These are phyloP conservation scores for Caranx melampygus DNA, from an alignment of 2,113 vertebrate genomes.

Conservation along the genomic window DNA sequence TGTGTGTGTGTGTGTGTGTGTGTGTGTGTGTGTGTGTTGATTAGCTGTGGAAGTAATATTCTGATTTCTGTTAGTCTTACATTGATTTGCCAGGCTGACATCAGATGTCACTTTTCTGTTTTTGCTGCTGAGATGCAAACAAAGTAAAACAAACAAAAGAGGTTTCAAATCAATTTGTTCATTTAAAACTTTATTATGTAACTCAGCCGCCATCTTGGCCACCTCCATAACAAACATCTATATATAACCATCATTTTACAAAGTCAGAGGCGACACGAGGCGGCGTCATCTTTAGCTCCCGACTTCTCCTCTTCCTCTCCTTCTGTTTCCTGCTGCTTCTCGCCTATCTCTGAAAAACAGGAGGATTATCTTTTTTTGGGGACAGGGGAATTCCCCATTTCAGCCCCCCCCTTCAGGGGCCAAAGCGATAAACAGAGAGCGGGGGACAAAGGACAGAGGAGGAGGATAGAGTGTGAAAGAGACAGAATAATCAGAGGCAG, in stretches of 20 bases:
- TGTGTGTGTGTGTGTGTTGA: slow-evolving; percentile 20
- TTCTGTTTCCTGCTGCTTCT: slow-evolving; percentile 16
- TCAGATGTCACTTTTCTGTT: background rate
- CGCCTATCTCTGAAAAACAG: slow-evolving; percentile 46
- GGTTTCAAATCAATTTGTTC: too few species aligned
- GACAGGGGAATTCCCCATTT: slow-evolving; percentile 58
- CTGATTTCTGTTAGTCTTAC: background rate
- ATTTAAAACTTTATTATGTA: too few species aligned
- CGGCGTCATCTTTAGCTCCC: slow-evolving; percentile 48
- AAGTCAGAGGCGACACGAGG: slow-evolving; percentile 24
- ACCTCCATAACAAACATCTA: background rate
- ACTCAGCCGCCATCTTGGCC: too few species aligned
- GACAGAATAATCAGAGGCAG: background rate
- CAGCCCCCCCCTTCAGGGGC: slow-evolving; percentile 44
- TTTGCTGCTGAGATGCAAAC: too few species aligned
- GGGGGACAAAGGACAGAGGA: slow-evolving; percentile 35
- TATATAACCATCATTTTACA: background rate
- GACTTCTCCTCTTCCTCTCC: slow-evolving; percentile 25
- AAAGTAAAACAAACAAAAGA: too few species aligned
- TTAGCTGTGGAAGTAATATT: background rate
- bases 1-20: slow-evolving; percentile 19
- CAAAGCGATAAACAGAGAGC: slow-evolving; percentile 48
- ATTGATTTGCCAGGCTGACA: slow-evolving; percentile 4
- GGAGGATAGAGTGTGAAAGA: slow-evolving; percentile 15
- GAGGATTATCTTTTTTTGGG: slow-evolving; percentile 49